phyloP scores from a whole-genome alignment of 2,888 invertebrate species.

The Timandra comae region DNA sequence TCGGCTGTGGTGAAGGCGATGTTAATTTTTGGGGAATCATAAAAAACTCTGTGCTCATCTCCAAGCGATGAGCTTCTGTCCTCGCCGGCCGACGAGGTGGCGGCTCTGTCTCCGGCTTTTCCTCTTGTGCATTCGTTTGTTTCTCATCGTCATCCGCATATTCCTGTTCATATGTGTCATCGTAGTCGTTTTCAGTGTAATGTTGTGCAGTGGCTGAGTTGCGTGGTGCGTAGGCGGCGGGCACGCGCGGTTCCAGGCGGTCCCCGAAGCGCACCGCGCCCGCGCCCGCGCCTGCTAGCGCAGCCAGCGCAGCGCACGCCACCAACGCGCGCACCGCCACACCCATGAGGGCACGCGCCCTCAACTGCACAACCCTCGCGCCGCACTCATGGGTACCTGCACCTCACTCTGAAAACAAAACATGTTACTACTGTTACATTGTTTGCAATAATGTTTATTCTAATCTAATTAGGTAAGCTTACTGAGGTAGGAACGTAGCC shows the following conservation, averaged over 20 bases:
- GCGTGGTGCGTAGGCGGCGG: constrained; percentile 56
- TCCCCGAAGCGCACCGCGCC: constrained; percentile 58
- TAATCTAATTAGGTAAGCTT: too few species aligned
- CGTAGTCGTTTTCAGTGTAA: constrained; percentile 47
- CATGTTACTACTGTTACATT: constrained; percentile 4
- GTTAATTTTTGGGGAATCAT: constrained; percentile 79
- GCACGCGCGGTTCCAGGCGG: constrained; percentile 62
- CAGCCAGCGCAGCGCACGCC: constrained; percentile 48
- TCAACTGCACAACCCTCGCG: constrained; percentile 51
- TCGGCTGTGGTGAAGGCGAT: constrained; percentile 45
- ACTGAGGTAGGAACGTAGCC: too few species aligned
- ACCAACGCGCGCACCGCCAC: constrained; percentile 50
- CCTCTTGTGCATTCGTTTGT: constrained; percentile 35
- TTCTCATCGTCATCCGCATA: constrained; percentile 37
- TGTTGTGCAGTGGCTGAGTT: constrained; percentile 36
- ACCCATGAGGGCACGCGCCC: constrained; percentile 60
- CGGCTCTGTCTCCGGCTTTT: constrained; percentile 37
- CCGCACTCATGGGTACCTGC: constrained; percentile 49
- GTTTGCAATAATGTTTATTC: too few species aligned
- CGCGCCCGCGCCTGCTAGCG: constrained; percentile 38
- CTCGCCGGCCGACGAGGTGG: constrained; percentile 54
- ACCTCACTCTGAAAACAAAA: constrained; percentile 49
- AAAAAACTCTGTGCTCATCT: constrained; percentile 92
- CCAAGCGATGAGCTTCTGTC: constrained; percentile 76
- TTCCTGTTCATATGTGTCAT: constrained; percentile 51